Conservation (phyloP, 2,888 invertebrate genomes). For the Agrochola lychnidis region DNA sequence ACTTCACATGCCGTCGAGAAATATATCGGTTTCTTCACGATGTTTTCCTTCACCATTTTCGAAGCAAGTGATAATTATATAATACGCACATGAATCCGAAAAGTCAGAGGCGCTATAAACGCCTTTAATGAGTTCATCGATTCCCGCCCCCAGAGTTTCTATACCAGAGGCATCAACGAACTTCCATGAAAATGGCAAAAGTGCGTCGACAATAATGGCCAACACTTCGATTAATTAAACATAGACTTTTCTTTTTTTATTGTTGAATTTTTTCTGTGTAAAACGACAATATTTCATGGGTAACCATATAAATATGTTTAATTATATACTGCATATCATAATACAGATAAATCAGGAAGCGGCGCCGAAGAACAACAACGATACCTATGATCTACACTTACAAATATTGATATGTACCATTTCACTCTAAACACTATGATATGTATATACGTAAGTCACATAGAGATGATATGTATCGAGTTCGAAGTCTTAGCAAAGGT, state of each 20-base stretch:
- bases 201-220: neutral
- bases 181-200: neutral
- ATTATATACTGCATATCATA: slow-evolving; percentile 1
- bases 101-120: neutral
- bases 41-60: too few relatives aligned
- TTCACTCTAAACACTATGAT: slow-evolving; percentile 73
- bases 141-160: neutral
- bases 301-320: neutral
- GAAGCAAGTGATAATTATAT: too few relatives aligned
- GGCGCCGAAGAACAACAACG: slow-evolving; percentile 87
- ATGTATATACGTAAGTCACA: slow-evolving; percentile 74
- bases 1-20: too few relatives aligned
- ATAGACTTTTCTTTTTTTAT: neutral
- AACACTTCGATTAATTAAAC: neutral
- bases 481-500: slow-evolving; percentile 72
- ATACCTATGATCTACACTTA: slow-evolving; percentile 86
- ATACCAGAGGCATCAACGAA: neutral
- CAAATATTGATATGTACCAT: slow-evolving; percentile 73
- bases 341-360: slow-evolving; percentile 72
- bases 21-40: too few relatives aligned
- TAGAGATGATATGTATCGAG: slow-evolving; percentile 79
- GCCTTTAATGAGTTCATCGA: neutral
- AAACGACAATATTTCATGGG: neutral
- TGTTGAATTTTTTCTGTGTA: too few relatives aligned
- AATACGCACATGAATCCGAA: too few relatives aligned